phyloP scores from a whole-genome alignment of 92 coral and sea anemone genomes.

The Zoanthus sociatus region DNA sequence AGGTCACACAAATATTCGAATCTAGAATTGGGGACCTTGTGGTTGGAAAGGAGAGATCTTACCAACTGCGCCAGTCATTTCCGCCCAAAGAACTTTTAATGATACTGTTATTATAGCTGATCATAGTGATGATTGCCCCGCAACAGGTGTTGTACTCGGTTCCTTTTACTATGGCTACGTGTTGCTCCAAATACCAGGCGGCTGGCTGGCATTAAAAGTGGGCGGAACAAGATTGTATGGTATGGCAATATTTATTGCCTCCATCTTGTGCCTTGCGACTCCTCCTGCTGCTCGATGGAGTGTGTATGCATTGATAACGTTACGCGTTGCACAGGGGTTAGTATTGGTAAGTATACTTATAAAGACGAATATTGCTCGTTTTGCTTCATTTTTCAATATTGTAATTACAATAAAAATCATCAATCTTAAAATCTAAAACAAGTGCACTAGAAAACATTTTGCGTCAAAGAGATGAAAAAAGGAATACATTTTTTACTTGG shows the following conservation, averaged over 20 bases:
- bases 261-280: conserved; percentile 73
- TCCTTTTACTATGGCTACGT: conserved; percentile 95
- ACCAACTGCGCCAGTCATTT: too few relatives aligned
- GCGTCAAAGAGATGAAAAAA: too few relatives aligned
- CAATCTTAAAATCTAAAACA: too few relatives aligned
- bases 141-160: conserved; percentile 84
- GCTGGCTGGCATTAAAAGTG: conserved; percentile 81
- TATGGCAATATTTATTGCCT: conserved; percentile 74
- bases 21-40: too few relatives aligned
- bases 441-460: too few relatives aligned
- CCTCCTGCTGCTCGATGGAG: conserved; percentile 90
- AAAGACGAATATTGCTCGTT: neutral
- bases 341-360: conserved; percentile 70
- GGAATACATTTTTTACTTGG: too few relatives aligned
- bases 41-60: too few relatives aligned
- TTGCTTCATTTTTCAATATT: too few relatives aligned
- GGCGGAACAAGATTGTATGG: conserved; percentile 93
- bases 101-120: neutral
- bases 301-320: conserved; percentile 66
- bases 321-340: conserved; percentile 82
- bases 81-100: too few relatives aligned
- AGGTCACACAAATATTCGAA: too few relatives aligned
- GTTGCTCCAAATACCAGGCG: conserved; percentile 86
- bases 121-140: neutral
- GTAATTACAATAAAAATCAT: too few relatives aligned